Base-by-base conservation (phyloP, 2,888 invertebrate genomes). In the Caenorhabditis sulstoni region DNA sequence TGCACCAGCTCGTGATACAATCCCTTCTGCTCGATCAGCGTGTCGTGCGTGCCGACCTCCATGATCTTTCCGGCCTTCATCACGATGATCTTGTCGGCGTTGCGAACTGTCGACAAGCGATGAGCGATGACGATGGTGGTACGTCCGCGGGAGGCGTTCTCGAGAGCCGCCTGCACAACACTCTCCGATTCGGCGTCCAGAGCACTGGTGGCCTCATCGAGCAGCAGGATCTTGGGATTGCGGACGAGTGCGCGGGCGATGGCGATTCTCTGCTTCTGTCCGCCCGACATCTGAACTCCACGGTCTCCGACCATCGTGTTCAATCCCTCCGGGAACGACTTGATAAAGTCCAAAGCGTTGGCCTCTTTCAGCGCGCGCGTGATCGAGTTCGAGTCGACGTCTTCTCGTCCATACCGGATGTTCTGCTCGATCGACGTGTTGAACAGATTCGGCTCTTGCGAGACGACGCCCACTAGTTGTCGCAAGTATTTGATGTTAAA, bases 1-100 rank as follows among this genome's bases (percentile, higher is more conserved):
- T 84, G 85, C n/a, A 88, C 86, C 12, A 93, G 90, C 53, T 92
- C 92, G 82, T 94, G 93, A 88, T 95, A 95, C 1, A 94, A 92
- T 18, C 94, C 94, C 65, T 90, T 81, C 22, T 58, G 18, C 11
- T 92, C 91, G 65, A 94, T 90, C 0, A 95, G 92, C 84, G 94
- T 92, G 0, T 92, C 87, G 90, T 95, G 94, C 0, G 93, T 93
- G 75, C 95, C 95, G 74, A 79, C 52, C 71, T 84, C 84, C 49
- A 75, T 59, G 8, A 84, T 89, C 18, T 88, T 14, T 57, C 92
- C 91, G 9, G 83, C 80, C 73, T 91, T 89, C 83, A 92, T 90
- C 7, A 91, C 91, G 70, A 91, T 90, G 62, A 92, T 92, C 55
- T 90, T 86, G 84, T 92, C 92, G 14, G 92, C 92, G 35, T 91